Conservation (phyloP, 92 coral and sea anemone genomes). For the Pocillopora meandrina region DNA sequence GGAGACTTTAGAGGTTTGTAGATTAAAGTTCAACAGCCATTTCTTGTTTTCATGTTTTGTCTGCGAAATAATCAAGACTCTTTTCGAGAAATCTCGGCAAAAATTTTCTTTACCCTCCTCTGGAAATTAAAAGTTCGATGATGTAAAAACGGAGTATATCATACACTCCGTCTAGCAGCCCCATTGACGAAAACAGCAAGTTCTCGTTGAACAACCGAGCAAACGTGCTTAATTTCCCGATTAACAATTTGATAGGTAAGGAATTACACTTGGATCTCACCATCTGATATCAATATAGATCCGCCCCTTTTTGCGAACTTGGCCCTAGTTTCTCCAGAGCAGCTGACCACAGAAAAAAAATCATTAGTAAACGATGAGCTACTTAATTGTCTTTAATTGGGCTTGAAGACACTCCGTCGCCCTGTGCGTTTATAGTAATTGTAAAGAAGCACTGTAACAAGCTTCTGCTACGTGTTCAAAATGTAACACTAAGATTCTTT, state of each 20-base stretch:
- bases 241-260: neutral
- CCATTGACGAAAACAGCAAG: neutral
- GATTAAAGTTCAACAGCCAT: too few species aligned
- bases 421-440: conserved; percentile 35
- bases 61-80: too few species aligned
- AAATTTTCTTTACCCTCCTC: too few species aligned
- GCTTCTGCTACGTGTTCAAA: neutral
- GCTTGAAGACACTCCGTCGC: conserved; percentile 61
- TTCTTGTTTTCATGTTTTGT: too few species aligned
- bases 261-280: neutral
- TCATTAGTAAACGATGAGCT: conserved; percentile 62
- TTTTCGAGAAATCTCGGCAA: too few species aligned
- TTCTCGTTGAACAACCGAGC: neutral
- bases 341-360: conserved; percentile 56
- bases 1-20: too few species aligned
- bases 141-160: neutral
- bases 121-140: too few species aligned
- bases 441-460: neutral
- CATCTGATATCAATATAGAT: neutral
- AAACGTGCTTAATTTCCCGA: neutral
- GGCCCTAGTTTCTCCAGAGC: conserved; percentile 30
- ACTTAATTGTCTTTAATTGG: conserved; percentile 72
- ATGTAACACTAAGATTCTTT: conserved; percentile 14
- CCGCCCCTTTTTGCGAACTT: neutral
- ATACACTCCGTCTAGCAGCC: neutral